Conservation (phyloP, 1,140 invertebrate genomes). For the Atta texana region DNA sequence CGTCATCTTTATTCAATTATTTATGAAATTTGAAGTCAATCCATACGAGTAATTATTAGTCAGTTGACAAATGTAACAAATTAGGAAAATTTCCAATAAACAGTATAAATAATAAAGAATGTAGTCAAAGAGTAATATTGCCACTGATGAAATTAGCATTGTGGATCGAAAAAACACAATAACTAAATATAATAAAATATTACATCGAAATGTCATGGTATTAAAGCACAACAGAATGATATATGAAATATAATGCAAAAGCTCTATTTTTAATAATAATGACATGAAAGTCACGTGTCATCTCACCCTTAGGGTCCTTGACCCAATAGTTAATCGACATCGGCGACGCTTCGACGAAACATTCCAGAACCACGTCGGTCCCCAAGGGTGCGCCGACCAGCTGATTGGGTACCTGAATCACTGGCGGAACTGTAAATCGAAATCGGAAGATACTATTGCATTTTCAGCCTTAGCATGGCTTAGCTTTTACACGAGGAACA, state of each 20-base stretch:
- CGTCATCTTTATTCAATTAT: too few species aligned
- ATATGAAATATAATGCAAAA: neutral
- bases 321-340: conserved; percentile 96
- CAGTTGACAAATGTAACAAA: neutral
- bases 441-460: conserved; percentile 59
- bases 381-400: conserved; percentile 94
- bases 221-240: neutral
- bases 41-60: conserved; percentile 3
- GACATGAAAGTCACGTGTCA: neutral
- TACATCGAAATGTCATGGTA: neutral
- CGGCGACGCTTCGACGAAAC: conserved; percentile 95
- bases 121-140: neutral
- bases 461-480: conserved; percentile 7
- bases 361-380: conserved; percentile 95
- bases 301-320: conserved; percentile 90
- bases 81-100: conserved; percentile 8
- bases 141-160: neutral
- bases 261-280: neutral
- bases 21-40: conserved; percentile 1
- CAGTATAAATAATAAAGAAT: conserved; percentile 7
- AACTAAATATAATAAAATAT: neutral
- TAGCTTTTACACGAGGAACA: conserved; percentile 1
- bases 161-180: neutral
- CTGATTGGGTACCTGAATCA: conserved; percentile 95
- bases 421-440: conserved; percentile 92